These are phyloP conservation scores for Aulostomus chinensis DNA, from an alignment of 2,797 vertebrate species.

Conservation along the genomic window DNA sequence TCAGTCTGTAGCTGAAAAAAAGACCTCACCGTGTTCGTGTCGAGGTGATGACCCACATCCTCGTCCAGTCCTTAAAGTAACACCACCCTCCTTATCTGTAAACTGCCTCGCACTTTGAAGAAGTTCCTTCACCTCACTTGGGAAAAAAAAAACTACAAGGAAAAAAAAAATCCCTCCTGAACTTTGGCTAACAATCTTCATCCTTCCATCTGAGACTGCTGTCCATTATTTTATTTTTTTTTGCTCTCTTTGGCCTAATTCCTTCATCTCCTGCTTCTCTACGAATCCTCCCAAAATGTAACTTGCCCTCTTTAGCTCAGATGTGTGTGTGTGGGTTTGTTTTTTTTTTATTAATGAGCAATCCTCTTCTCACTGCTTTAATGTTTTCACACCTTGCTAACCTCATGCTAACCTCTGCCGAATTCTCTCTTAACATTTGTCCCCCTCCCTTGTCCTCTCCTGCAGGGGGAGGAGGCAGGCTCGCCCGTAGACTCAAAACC, in stretches of 20 bases:
- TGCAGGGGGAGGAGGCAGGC: slow-evolving; percentile 79
- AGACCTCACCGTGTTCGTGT: too few relatives aligned
- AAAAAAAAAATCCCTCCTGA: slow-evolving; percentile 20
- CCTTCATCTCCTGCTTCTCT: slow-evolving; percentile 5
- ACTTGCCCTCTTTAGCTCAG: slow-evolving; percentile 20
- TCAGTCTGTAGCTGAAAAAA: neutral
- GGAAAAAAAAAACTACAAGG: too few relatives aligned
- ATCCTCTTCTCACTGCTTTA: slow-evolving; percentile 30
- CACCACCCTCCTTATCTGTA: neutral
- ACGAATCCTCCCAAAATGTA: slow-evolving; percentile 18
- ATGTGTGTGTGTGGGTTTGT: slow-evolving; percentile 9
- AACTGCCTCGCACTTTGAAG: too few relatives aligned
- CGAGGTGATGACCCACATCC: too few relatives aligned
- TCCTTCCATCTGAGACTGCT: slow-evolving; percentile 35
- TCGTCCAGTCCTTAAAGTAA: too few relatives aligned
- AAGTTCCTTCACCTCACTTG: too few relatives aligned
- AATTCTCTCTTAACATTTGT: slow-evolving; percentile 38
- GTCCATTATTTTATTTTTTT: slow-evolving; percentile 26
- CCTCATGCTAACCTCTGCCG: slow-evolving; percentile 47
- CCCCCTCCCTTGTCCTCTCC: slow-evolving; percentile 39
- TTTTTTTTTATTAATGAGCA: too few relatives aligned
- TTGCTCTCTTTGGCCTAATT: slow-evolving; percentile 15
- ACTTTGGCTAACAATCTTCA: slow-evolving; percentile 33
- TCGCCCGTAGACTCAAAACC: slow-evolving; percentile 80
- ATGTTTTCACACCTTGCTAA: slow-evolving; percentile 40